Evolutionary conservation across 2,113 vertebrate genomes (phyloP).

Genomic region (Coturnix japonica): DNA sequence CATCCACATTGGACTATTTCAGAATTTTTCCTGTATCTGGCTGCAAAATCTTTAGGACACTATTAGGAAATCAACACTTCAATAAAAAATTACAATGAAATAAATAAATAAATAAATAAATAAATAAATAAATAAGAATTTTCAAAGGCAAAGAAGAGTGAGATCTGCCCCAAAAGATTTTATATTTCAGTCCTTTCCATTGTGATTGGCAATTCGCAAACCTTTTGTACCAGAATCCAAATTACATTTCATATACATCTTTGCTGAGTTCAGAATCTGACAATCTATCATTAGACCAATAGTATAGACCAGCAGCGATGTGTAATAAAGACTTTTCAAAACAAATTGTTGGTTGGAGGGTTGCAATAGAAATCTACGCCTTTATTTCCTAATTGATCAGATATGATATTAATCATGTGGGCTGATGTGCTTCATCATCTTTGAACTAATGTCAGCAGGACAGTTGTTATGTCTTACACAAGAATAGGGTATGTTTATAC

Average conservation of each 20-base stretch:
- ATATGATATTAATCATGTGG: background rate
- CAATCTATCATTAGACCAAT: background rate
- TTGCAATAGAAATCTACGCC: background rate
- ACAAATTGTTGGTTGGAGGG: background rate
- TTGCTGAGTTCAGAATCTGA: background rate
- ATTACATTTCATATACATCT: background rate
- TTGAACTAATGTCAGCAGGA: background rate
- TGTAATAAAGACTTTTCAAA: background rate
- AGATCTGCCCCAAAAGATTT: background rate
- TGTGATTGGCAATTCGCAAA: background rate
- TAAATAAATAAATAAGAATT: background rate
- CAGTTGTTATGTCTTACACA: background rate
- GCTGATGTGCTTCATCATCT: background rate
- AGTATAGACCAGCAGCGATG: background rate
- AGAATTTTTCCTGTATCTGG: slow-evolving; percentile 9
- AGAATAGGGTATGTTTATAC: background rate
- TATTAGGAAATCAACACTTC: slow-evolving; percentile 17
- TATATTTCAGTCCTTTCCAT: slow-evolving; percentile 5
- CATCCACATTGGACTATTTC: slow-evolving; percentile 11
- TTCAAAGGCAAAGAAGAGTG: background rate
- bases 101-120: background rate
- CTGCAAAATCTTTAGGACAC: slow-evolving; percentile 6
- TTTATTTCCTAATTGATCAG: background rate
- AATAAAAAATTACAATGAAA: background rate
- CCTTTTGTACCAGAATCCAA: background rate